These are phyloP conservation scores for Cochlearius cochlearius DNA, from an alignment of 2,113 vertebrate genomes.

Conservation along the genomic window DNA sequence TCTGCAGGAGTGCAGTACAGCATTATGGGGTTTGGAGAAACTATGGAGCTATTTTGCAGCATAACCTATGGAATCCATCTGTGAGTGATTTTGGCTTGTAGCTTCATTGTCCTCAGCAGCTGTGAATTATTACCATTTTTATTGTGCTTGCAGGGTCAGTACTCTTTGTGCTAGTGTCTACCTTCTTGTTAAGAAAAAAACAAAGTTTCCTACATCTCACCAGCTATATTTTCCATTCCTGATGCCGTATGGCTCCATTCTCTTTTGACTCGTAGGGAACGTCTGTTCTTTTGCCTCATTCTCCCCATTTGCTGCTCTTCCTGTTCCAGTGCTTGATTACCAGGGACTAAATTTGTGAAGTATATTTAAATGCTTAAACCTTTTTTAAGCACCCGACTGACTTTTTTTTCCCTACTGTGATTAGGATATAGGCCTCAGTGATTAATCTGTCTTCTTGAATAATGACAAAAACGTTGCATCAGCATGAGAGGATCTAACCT, in stretches of 20 bases:
- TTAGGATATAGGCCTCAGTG: neutral
- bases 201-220: neutral
- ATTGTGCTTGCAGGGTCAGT: neutral
- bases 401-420: neutral
- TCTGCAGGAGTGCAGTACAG: neutral
- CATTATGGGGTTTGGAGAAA: neutral
- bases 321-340: neutral
- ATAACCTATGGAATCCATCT: neutral
- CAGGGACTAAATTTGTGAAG: neutral
- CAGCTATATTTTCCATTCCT: neutral
- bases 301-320: neutral
- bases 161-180: neutral
- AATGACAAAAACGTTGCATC: slow-evolving; percentile 19
- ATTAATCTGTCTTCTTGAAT: slow-evolving; percentile 55
- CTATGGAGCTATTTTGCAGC: neutral
- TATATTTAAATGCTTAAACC: neutral
- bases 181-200: neutral
- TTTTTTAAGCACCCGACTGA: neutral
- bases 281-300: neutral
- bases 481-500: slow-evolving; percentile 44
- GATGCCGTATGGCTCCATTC: neutral
- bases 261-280: neutral
- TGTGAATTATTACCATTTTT: neutral
- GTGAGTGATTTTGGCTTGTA: neutral
- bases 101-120: neutral